Percentiles rank a stretch among this genome's conserved stretches.
These are phyloP conservation scores for Sylvia atricapilla DNA, from an alignment of 2,113 vertebrate species.

Conservation along the genomic window DNA sequence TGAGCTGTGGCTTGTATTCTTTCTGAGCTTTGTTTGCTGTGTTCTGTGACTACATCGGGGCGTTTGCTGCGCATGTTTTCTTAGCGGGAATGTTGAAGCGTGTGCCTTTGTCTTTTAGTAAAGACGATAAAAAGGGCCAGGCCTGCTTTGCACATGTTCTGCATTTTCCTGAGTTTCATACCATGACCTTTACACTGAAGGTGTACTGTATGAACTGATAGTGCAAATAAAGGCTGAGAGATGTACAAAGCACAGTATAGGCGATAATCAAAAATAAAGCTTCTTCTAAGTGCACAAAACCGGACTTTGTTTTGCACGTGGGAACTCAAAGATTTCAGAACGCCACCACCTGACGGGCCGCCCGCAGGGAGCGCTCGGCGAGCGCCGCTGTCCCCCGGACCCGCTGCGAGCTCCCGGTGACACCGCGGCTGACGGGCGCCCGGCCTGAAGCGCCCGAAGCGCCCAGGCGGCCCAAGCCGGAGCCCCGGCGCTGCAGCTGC, in stretches of 20 bases:
- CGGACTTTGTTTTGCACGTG: not conserved
- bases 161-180: not conserved
- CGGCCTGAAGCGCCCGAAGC: too few relatives aligned
- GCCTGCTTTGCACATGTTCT: not conserved
- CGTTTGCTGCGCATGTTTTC: not conserved
- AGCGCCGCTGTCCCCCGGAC: not conserved
- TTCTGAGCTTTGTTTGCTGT: too few relatives aligned
- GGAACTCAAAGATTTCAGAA: not conserved
- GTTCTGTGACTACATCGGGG: accelerated
- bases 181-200: not conserved
- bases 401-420: not conserved
- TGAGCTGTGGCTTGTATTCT: accelerated
- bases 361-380: too few relatives aligned
- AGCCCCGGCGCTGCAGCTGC: not conserved
- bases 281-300: not conserved
- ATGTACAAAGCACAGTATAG: not conserved
- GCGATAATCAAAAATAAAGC: not conserved
- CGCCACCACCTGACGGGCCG: too few relatives aligned
- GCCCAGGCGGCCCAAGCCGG: too few relatives aligned
- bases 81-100: accelerated
- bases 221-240: too few relatives aligned
- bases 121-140: too few relatives aligned
- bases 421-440: not conserved
- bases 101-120: not conserved
- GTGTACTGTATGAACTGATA: not conserved